These are phyloP conservation scores for Sabellastarte sp. DNA, from an alignment of 2,888 invertebrate genomes.

Conservation along the genomic window DNA sequence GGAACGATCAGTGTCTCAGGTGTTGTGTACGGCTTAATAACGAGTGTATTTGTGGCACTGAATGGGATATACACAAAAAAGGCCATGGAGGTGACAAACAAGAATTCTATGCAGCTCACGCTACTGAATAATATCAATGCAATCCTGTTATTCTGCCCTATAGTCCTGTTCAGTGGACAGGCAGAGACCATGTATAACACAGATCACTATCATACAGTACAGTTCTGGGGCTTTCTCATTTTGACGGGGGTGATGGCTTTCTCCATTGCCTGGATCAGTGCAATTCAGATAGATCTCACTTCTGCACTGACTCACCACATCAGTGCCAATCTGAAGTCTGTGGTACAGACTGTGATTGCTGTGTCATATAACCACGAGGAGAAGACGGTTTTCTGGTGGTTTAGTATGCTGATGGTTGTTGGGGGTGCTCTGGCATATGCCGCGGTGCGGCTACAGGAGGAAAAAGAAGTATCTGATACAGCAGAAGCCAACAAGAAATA, in stretches of 20 bases:
- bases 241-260: conserved; percentile 47
- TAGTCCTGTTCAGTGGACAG: conserved; percentile 49
- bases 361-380: conserved; percentile 47
- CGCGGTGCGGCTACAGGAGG: conserved; percentile 28
- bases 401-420: conserved; percentile 51
- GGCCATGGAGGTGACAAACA: conserved; percentile 41
- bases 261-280: conserved; percentile 53
- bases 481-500: no score
- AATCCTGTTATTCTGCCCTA: conserved; percentile 44
- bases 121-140: conserved; percentile 52
- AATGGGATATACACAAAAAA: conserved; percentile 54
- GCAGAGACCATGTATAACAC: conserved; percentile 5
- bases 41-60: conserved; percentile 54
- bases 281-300: conserved; percentile 55
- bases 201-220: conserved; percentile 6
- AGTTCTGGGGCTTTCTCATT: conserved; percentile 44
- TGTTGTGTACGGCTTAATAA: conserved; percentile 51
- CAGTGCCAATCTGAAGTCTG: conserved; percentile 56
- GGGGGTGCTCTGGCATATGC: conserved; percentile 51
- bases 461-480: no score
- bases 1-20: conserved; percentile 51
- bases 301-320: conserved; percentile 58
- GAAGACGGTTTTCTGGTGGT: conserved; percentile 55
- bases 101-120: conserved; percentile 48
- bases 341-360: conserved; percentile 55